Percentiles rank a stretch among this genome's conserved stretches.
Evolutionary conservation across 2,888 invertebrate species (phyloP).

Genomic region (Phengaris arion): DNA sequence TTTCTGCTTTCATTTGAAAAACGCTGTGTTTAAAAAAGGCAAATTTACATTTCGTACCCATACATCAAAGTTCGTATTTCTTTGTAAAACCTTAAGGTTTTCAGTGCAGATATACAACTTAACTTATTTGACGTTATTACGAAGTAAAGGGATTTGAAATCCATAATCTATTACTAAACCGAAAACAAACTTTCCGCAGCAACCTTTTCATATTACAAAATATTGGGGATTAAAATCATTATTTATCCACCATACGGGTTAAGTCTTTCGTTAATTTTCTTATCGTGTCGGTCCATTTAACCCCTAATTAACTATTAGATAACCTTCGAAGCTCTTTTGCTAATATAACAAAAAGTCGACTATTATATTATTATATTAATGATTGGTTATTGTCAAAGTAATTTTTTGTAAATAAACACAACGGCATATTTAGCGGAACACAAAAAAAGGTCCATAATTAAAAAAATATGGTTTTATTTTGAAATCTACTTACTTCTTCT

Average conservation of each 20-base stretch:
- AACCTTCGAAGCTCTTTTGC: neutral
- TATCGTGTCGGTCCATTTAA: neutral
- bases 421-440: no score
- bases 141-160: neutral
- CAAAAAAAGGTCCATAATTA: no score
- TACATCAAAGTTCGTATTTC: neutral
- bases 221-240: neutral
- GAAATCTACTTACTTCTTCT: no score
- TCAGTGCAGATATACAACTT: neutral
- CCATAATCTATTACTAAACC: neutral
- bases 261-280: neutral
- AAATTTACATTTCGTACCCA: neutral
- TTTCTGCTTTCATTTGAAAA: constrained; percentile 7
- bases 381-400: neutral
- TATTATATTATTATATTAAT: neutral
- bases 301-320: constrained; percentile 6
- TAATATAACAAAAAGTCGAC: neutral
- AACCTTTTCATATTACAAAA: neutral
- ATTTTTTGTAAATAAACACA: neutral
- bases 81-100: neutral
- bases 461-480: no score
- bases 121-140: neutral
- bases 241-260: neutral
- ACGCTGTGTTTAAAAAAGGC: neutral
- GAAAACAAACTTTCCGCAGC: neutral